phyloP scores from a whole-genome alignment of 2,797 vertebrate species.

The Morelia viridis region DNA sequence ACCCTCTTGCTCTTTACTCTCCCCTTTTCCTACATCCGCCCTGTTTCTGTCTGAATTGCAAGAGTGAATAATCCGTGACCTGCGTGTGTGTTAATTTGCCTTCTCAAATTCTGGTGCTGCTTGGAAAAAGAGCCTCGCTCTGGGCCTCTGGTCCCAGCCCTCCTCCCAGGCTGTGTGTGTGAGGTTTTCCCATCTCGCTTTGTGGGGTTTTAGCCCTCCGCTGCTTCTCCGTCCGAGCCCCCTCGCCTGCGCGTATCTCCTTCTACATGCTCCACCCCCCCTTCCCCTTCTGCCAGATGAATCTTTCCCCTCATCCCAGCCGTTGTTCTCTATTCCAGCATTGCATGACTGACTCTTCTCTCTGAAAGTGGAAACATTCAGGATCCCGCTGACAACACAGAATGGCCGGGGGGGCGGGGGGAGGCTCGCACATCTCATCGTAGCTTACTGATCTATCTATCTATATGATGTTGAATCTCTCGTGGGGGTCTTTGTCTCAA shows the following conservation, averaged over 20 bases:
- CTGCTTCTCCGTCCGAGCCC: neutral
- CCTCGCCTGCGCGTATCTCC: neutral
- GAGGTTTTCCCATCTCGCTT: neutral
- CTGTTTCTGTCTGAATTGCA: neutral
- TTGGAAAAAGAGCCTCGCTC: neutral
- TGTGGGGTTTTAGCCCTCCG: neutral
- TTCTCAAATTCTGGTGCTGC: neutral
- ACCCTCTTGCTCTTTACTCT: neutral
- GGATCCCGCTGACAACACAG: neutral
- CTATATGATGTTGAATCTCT: slow-evolving; percentile 6
- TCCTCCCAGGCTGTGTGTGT: neutral
- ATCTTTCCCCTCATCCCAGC: neutral
- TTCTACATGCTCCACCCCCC: too few species aligned
- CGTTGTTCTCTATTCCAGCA: neutral
- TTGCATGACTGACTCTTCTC: neutral
- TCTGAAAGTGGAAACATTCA: neutral
- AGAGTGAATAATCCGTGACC: neutral
- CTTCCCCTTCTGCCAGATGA: too few species aligned
- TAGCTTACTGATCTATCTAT: slow-evolving; percentile 3
- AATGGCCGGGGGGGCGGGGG: neutral
- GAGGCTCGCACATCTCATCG: neutral
- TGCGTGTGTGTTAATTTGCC: neutral
- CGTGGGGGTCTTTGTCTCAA: slow-evolving; percentile 13
- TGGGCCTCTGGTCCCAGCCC: neutral
- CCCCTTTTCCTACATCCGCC: neutral